Evolutionary conservation across 2,113 vertebrate genomes (phyloP), one percentile per base, ranked within the genome.

Genomic region (Dinomys branickii): DNA sequence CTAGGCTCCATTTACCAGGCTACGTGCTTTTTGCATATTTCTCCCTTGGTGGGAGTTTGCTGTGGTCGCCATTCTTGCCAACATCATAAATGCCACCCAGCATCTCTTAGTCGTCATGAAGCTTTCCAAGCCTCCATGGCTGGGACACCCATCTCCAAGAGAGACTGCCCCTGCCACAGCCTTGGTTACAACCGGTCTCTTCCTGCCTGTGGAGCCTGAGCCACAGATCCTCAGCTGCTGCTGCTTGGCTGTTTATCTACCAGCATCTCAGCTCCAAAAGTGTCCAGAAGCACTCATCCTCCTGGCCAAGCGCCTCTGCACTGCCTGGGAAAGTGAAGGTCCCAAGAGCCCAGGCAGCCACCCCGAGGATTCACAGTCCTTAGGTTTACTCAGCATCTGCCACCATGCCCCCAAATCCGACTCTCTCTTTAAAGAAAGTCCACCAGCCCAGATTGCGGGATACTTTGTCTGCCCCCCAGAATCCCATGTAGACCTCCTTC

Each of bases 261-360:
- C 0, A 0, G 10, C 54, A 0, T 14, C 38, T 1, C 12, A 61
- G 84, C 0, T 0, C 33, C 11, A 0, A 11, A 26, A 35, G n/a
- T 26, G 9, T 28, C 2, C 0, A 0, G 47, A 26, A 10, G 28
- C 47, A 3, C 1, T 9, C 41, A 7, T 20, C 63, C 63, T 65
- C 0, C 50, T 5, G 41, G 41, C 75, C 91, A 30, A 3, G 2
- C 24, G n/a, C 78, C 87, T 35, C 33, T 5, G 16, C 63, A 59
- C 56, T 1, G 28, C 58, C 44, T 0, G 7, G 33, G 67, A 78
- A 67, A 6, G 11, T 33, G 63, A 65, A 30, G 14, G 30, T 65
- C 63, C 61, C 63, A 65, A 1, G 13, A 33, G 63, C 30, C 63
- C 63, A 33, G 63, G 63, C 30, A 65, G 30, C 63, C 63, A 65